These are phyloP conservation scores for Chloropsis cyanopogon DNA, from an alignment of 2,113 vertebrate genomes.

Conservation along the genomic window DNA sequence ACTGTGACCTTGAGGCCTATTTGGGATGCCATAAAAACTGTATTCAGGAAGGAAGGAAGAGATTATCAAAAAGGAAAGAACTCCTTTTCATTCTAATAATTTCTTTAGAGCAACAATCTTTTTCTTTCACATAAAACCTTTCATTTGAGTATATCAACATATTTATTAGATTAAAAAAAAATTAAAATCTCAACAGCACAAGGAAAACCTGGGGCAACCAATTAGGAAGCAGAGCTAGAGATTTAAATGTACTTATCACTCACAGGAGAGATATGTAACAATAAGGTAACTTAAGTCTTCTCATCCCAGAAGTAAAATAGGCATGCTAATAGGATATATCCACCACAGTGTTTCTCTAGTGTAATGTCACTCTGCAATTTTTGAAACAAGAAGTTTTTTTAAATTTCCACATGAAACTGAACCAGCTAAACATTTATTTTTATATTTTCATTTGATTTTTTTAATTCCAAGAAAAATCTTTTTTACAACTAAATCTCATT, in stretches of 20 bases:
- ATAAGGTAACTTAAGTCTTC: neutral
- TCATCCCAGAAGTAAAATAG: neutral
- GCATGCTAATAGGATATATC: neutral
- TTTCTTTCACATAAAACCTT: neutral
- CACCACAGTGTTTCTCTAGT: neutral
- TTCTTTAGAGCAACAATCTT: neutral
- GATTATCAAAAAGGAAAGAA: neutral
- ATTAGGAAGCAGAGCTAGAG: neutral
- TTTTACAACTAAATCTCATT: neutral
- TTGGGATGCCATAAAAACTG: neutral
- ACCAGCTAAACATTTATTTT: neutral
- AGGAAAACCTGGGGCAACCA: neutral
- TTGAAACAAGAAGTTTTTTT: neutral
- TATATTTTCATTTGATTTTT: neutral
- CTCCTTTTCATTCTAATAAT: neutral
- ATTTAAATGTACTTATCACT: neutral
- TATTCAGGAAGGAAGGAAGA: conserved; percentile 46
- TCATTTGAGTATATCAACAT: neutral
- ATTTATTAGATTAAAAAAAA: neutral
- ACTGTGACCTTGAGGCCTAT: conserved; percentile 15
- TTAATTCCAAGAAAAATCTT: neutral
- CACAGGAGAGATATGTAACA: neutral
- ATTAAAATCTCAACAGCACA: neutral
- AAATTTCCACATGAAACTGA: neutral
- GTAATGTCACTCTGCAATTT: neutral